Conservation (phyloP, 2,888 invertebrate genomes). For the Drosophila suboccidentalis region DNA sequence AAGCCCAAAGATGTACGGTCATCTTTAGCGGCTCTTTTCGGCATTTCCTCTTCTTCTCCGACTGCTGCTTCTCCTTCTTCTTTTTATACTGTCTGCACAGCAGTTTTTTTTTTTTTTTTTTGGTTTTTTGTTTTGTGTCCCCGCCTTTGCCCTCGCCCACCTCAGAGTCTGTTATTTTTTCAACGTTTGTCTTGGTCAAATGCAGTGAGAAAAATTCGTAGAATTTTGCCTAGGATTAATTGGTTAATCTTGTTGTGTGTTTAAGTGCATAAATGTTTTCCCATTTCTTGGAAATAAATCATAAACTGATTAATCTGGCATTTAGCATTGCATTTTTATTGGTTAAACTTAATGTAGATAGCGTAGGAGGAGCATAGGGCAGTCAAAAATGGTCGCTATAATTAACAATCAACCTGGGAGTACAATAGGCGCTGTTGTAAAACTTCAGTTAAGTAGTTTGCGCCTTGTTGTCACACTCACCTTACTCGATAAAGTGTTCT, state of each 20-base stretch:
- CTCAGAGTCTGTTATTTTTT: conserved; percentile 3
- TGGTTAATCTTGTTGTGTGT: conserved; percentile 57
- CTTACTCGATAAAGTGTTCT: no score
- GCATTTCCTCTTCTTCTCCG: conserved; percentile 19
- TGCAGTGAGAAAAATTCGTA: conserved; percentile 77
- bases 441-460: neutral
- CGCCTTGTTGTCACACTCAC: conserved; percentile 14
- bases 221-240: conserved; percentile 75
- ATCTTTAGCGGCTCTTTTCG: conserved; percentile 72
- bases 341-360: conserved; percentile 1
- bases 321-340: conserved; percentile 29
- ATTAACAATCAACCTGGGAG: conserved; percentile 22
- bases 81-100: conserved; percentile 38
- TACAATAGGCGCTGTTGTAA: conserved; percentile 13
- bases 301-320: conserved; percentile 67
- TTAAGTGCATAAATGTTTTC: conserved; percentile 54
- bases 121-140: conserved; percentile 45
- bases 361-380: neutral
- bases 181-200: conserved; percentile 49
- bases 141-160: conserved; percentile 31
- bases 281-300: conserved; percentile 70
- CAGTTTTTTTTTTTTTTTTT: conserved; percentile 31
- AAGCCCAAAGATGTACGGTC: conserved; percentile 72
- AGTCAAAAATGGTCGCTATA: conserved; percentile 15
- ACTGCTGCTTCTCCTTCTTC: conserved; percentile 4